Conservation (phyloP, 1,140 invertebrate species). For the Euwallacea similis region DNA sequence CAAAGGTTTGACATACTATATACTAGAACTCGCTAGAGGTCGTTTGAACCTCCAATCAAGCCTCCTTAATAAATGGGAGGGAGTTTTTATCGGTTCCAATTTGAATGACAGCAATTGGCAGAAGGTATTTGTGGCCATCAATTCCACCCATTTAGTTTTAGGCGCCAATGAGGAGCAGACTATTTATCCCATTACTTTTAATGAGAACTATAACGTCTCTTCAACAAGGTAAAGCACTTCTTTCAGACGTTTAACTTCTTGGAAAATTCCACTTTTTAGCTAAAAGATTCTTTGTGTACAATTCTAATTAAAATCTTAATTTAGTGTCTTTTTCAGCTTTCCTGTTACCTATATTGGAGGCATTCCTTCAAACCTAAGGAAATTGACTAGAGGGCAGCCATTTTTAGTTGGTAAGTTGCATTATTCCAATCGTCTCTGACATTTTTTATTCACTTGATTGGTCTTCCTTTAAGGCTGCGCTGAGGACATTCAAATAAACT, state of each 20-base stretch:
- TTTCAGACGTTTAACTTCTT: too few relatives aligned
- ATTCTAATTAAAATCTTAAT: not conserved
- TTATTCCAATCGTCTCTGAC: not conserved
- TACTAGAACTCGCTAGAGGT: conserved; percentile 78
- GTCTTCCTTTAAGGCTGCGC: conserved; percentile 70
- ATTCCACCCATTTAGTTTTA: conserved; percentile 80
- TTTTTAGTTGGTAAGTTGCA: conserved; percentile 64
- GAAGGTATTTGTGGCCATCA: conserved; percentile 83
- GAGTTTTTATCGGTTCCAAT: conserved; percentile 79
- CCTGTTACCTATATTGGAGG: conserved; percentile 79
- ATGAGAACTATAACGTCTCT: conserved; percentile 69
- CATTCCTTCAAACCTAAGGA: conserved; percentile 66
- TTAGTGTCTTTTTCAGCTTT: conserved; percentile 60
- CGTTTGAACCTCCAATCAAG: conserved; percentile 83
- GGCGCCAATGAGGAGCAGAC: conserved; percentile 87
- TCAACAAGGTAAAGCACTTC: conserved; percentile 57
- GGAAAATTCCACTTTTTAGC: too few relatives aligned
- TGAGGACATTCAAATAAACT: conserved; percentile 86
- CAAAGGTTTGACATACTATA: conserved; percentile 78
- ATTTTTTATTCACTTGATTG: not conserved
- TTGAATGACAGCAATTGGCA: conserved; percentile 88
- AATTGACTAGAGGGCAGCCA: conserved; percentile 69
- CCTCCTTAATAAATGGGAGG: conserved; percentile 85
- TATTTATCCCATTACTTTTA: conserved; percentile 75
- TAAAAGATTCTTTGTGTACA: not conserved